phyloP scores from a whole-genome alignment of 2,888 invertebrate genomes.

The Coleophora deauratella region DNA sequence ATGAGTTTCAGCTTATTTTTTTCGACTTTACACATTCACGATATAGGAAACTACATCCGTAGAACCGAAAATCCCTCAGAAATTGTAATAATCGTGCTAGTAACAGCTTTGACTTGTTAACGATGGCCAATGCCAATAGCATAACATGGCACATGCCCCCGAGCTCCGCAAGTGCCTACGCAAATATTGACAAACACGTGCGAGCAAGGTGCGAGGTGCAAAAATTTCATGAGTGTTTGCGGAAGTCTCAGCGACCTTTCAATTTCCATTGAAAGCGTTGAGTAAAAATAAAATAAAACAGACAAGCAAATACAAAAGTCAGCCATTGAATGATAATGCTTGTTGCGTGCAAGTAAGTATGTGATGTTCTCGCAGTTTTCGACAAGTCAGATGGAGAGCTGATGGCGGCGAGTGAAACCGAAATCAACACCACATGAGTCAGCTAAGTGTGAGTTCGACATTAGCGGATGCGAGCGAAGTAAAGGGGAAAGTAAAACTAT shows the following conservation, averaged over 20 bases:
- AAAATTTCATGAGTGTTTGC: neutral
- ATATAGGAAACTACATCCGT: no score
- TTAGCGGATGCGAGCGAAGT: slow-evolving; percentile 60
- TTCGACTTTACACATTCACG: no score
- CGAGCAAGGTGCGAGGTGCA: no score
- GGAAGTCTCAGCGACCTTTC: neutral
- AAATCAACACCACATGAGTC: slow-evolving; percentile 63
- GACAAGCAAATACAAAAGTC: slow-evolving; percentile 1
- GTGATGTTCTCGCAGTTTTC: slow-evolving; percentile 20
- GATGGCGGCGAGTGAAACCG: slow-evolving; percentile 60
- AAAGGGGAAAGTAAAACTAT: slow-evolving; percentile 69
- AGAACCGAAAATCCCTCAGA: no score
- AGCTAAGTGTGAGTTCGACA: slow-evolving; percentile 54
- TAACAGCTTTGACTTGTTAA: no score
- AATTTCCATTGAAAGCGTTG: neutral
- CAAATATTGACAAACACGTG: no score
- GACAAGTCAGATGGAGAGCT: slow-evolving; percentile 43
- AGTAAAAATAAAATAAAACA: neutral
- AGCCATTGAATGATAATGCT: slow-evolving; percentile 3
- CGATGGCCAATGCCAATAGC: no score
- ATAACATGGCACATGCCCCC: no score
- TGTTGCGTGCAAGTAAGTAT: slow-evolving; percentile 3
- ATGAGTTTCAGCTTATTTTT: no score
- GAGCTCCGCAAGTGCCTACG: no score
- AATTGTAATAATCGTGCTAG: no score